Evolutionary conservation across 2,113 vertebrate genomes (phyloP).

Genomic region (Lamprologus sp.): DNA sequence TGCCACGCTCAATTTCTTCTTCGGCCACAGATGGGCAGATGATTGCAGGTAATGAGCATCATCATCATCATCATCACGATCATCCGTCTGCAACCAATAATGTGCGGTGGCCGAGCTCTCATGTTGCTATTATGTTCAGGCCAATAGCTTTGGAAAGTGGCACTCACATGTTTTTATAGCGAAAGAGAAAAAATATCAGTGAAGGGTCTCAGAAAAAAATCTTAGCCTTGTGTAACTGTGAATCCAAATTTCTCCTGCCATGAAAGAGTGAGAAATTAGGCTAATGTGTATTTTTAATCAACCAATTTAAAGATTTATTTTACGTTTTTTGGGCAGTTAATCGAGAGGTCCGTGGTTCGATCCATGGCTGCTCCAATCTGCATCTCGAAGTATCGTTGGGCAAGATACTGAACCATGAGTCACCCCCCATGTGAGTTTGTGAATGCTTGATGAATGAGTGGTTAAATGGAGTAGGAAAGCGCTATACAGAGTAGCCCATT

Average conservation of each 20-base stretch:
- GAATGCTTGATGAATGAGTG: not conserved
- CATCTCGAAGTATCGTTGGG: not conserved
- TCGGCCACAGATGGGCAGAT: constrained; percentile 14
- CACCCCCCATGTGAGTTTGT: not conserved
- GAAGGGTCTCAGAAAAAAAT: not conserved
- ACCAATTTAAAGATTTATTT: not conserved
- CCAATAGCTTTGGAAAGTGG: not conserved
- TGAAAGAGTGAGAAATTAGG: not conserved
- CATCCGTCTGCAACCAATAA: constrained; percentile 16
- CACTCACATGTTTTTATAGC: not conserved
- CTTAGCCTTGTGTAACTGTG: not conserved
- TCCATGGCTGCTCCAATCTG: not conserved
- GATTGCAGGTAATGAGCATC: constrained; percentile 58
- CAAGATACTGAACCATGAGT: not conserved
- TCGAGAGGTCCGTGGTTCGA: accelerated
- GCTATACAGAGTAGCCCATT: not conserved
- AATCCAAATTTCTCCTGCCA: not conserved
- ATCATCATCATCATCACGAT: constrained; percentile 1
- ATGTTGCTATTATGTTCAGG: constrained; percentile 1
- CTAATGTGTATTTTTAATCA: not conserved
- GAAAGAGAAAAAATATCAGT: not conserved
- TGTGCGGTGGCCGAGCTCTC: not conserved
- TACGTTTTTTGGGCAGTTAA: not conserved
- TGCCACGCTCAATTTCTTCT: constrained; percentile 48
- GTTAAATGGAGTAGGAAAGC: not conserved